Evolutionary conservation across 2,797 vertebrate species (phyloP), one percentile per base, ranked within the genome.

Genomic region (Semotilus atromaculatus): DNA sequence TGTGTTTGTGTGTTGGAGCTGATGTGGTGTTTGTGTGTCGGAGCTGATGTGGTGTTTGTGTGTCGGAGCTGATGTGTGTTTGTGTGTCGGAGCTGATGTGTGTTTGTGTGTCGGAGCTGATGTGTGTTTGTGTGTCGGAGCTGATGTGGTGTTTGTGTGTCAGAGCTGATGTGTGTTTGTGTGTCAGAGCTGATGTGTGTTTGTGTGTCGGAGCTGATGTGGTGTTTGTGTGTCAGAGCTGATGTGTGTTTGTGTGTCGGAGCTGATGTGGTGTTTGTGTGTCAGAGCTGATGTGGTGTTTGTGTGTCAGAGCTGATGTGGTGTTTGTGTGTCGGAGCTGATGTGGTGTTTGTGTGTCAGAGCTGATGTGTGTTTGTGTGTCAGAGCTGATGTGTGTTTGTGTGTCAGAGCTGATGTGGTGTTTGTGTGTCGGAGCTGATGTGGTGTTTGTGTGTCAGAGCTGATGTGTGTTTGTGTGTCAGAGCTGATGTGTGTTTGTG

Each of bases 221-320:
- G n/a, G 13, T 80, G 26, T 82, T 75, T 86, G 7, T 83, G 78
- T 87, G 3, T 71, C 88, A 99, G 98, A n/a, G n/a, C n/a, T n/a
- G n/a, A n/a, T n/a, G n/a, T n/a, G 13, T 80, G 26, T 82, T 75
- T 86, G 7, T 83, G 78, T 87, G 3, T 71, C 88, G 90, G 97
- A 98, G 86, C 97, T n/a, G n/a, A n/a, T n/a, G n/a, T n/a, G n/a
- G 13, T 80, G 26, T 82, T 75, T 86, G 7, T 83, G 78, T 87
- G 3, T 71, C 88, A 99, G 98, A n/a, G n/a, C n/a, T n/a, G n/a
- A n/a, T n/a, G n/a, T n/a, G n/a, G 13, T 80, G 26, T 82, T 75
- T 86, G 7, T 83, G 78, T 87, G 3, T 71, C 88, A 99, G 98
- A n/a, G n/a, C n/a, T n/a, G n/a, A n/a, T n/a, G n/a, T n/a, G n/a